Evolutionary conservation across 2,797 vertebrate species (phyloP), one percentile per base, ranked within the genome.

Genomic region (Tachyglossus aculeatus): DNA sequence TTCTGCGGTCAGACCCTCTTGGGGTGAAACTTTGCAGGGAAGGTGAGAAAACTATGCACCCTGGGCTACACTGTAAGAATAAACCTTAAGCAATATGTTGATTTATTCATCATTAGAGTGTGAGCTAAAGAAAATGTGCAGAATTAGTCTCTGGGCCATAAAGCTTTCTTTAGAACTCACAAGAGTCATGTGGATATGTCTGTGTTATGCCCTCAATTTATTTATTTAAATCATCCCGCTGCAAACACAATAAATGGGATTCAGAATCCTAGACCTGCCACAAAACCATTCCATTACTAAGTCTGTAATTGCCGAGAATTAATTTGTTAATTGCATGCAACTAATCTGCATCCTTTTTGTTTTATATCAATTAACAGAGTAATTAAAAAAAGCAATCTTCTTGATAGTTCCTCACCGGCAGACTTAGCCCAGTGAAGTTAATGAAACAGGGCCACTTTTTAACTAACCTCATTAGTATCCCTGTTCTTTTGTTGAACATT

Each of bases 281-380:
- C 82, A 88, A 89, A 92, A 88, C 90, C 90, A 83, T 89, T 92
- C 94, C 92, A 88, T 93, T 93, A 94, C 95, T 95, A 93, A 93
- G 94, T 93, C 94, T 90, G 91, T 94, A 92, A 96, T 94, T 94
- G 94, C 94, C 86, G 89, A 94, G 93, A 94, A 95, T 94, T 94
- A 92, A 94, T 95, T 95, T 93, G 93, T 94, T 97, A 95, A 96
- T 96, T 96, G 94, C 94, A 93, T 89, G 94, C 95, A 95, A 96
- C 95, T 96, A 96, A 95, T 93, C 92, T 90, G 90, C 71, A 58
- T 90, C 93, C 92, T 94, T 94, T 96, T 95, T 95, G 96, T 96
- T 95, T 96, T 93, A 94, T 94, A 93, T 95, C 95, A 96, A 96
- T 98, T 98, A 96, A 95, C 94, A 94, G 91, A 93, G 94, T 95